A percentile compares a stretch with the other conserved stretches of the same genome.
Evolutionary conservation across 2,888 invertebrate genomes (phyloP).

Genomic region (Lamproptera curius): DNA sequence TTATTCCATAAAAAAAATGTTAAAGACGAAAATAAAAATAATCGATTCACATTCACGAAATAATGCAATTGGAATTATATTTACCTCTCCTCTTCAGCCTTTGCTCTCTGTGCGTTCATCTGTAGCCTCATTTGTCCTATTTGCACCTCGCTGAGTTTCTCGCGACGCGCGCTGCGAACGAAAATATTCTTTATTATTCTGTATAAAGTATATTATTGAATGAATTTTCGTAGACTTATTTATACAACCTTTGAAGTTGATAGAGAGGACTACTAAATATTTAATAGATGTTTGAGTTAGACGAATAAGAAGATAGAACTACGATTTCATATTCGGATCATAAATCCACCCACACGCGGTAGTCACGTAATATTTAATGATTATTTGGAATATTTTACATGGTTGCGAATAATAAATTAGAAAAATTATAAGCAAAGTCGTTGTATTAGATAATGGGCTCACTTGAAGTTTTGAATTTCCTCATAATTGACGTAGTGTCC

Average conservation of each 20-base stretch:
- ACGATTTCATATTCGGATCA: no score
- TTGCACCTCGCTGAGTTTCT: slow-evolving; percentile 88
- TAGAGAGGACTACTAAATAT: no score
- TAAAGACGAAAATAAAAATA: not conserved
- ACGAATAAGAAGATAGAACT: no score
- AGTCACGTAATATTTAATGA: no score
- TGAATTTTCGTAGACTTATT: no score
- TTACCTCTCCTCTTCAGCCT: slow-evolving; percentile 91
- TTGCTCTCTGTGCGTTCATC: slow-evolving; percentile 87
- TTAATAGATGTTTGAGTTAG: no score
- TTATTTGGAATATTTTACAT: no score
- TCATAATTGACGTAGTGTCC: slow-evolving; percentile 91
- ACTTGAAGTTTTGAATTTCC: slow-evolving; percentile 91
- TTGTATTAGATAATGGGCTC: slow-evolving; percentile 48
- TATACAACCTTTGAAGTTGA: no score
- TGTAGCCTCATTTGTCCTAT: slow-evolving; percentile 89
- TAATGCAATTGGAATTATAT: slow-evolving; percentile 19
- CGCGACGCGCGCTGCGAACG: slow-evolving; percentile 76
- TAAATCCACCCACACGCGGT: no score
- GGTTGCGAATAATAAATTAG: not conserved
- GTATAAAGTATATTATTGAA: no score
- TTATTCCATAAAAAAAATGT: not conserved
- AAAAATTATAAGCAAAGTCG: not conserved
- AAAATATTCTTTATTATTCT: no score
- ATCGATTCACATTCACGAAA: not conserved